phyloP scores from a whole-genome alignment of 2,888 invertebrate genomes.

The Celastrina argiolus region DNA sequence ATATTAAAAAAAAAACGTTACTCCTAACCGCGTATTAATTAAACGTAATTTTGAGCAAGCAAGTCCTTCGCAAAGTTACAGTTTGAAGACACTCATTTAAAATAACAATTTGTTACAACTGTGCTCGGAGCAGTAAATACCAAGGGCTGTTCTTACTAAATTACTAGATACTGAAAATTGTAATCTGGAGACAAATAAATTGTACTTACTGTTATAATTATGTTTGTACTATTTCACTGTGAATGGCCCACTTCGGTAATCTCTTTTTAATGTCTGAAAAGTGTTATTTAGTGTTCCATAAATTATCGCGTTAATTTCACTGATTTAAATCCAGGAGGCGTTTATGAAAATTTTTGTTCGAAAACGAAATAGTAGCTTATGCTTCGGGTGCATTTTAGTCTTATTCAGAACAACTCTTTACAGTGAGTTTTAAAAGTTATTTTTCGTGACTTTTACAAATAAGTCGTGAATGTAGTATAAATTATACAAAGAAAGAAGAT shows the following conservation, averaged over 20 bases:
- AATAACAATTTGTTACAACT: conserved; percentile 48
- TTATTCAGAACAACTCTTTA: too few species aligned
- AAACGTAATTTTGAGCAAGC: conserved; percentile 44
- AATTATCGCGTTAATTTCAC: neutral
- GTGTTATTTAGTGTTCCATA: neutral
- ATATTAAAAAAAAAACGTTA: neutral
- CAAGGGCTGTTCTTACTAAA: conserved; percentile 17
- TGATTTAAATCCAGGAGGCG: conserved; percentile 1
- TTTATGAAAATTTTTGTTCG: neutral
- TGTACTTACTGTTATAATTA: conserved; percentile 17
- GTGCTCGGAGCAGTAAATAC: conserved; percentile 37
- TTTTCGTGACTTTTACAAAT: too few species aligned
- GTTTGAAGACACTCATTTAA: conserved; percentile 43
- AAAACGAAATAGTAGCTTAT: neutral
- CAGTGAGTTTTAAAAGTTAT: too few species aligned
- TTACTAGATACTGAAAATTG: conserved; percentile 21
- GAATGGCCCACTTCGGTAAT: conserved; percentile 8
- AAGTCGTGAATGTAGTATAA: too few species aligned
- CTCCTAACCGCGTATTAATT: conserved; percentile 40
- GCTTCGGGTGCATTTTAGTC: too few species aligned
- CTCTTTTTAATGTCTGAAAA: conserved; percentile 11
- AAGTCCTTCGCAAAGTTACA: conserved; percentile 39
- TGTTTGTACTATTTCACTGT: conserved; percentile 18
- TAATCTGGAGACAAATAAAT: conserved; percentile 22
- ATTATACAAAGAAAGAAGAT: too few species aligned